Conservation (phyloP, 1,140 invertebrate genomes). For the Papilio polytes region DNA sequence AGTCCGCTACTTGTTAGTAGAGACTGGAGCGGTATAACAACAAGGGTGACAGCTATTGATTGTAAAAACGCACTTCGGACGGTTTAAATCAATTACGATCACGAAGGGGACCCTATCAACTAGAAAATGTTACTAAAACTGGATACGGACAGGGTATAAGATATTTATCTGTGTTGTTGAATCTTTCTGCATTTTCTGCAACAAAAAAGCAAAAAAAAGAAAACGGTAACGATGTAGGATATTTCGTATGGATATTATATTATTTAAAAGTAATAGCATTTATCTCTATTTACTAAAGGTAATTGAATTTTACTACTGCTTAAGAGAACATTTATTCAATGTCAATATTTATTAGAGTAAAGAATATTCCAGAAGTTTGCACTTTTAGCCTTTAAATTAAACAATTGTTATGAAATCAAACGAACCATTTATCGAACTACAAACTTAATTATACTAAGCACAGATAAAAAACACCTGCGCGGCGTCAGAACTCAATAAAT, state of each 20-base stretch:
- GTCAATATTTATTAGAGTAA: background rate
- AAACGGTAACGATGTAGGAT: too few relatives aligned
- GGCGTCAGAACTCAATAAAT: slow-evolving; percentile 49
- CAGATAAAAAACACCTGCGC: slow-evolving; percentile 55
- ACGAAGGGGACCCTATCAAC: slow-evolving; percentile 9
- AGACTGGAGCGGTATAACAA: slow-evolving; percentile 1
- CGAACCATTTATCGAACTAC: background rate
- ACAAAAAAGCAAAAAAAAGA: too few relatives aligned
- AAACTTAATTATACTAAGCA: slow-evolving; percentile 27
- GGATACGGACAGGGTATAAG: background rate
- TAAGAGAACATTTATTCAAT: too few relatives aligned
- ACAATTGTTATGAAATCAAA: background rate
- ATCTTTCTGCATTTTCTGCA: background rate
- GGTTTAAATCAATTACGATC: slow-evolving; percentile 31
- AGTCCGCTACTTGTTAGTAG: background rate
- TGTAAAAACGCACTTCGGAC: slow-evolving; percentile 20
- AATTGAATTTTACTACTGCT: too few relatives aligned
- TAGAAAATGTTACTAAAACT: slow-evolving; percentile 15
- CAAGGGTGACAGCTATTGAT: slow-evolving; percentile 35
- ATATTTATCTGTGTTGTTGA: background rate
- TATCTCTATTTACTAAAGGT: too few relatives aligned
- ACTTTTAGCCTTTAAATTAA: background rate
- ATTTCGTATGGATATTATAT: too few relatives aligned
- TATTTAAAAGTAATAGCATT: too few relatives aligned
- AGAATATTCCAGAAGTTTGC: background rate